Evolutionary conservation across 2,113 vertebrate genomes (phyloP), one percentile per base, ranked within the genome.

Genomic region (Python bivittatus): DNA sequence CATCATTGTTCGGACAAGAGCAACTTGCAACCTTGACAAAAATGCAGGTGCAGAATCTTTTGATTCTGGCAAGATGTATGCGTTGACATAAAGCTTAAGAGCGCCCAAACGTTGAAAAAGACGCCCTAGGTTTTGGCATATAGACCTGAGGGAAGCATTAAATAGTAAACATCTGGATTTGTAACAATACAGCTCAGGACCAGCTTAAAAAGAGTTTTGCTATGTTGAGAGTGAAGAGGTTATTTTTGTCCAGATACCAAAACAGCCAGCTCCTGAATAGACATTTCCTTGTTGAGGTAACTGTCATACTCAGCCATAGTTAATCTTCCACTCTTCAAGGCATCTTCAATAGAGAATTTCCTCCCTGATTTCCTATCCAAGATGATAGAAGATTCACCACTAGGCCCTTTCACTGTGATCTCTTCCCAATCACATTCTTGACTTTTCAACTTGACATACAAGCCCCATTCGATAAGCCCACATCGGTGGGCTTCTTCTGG

Each of bases 401-500:
- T 98, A 20, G 99, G 99, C 48, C 99, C 99, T 93, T 99, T 99
- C 60, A 99, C 97, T 0, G 98, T 97, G 95, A 99, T 99, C 97
- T 99, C 99, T 95, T 99, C 99, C 99, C 99, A 99, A 96, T 99
- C 99, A 0, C 99, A 99, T 95, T 99, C 99, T 95, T 99, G 99
- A 92, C 98, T 98, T 94, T 99, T 98, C 93, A 99, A 98, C 94
- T 99, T 99, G 95, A 99, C 98, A 17, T 98, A 99, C 97, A 99
- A 98, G 95, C 98, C 99, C 99, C 99, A 99, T 91, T 99, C 98
- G 3, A 99, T 99, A 95, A 99, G 97, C 29, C 99, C 98, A 0
- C 98, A 96, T 4, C 98, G 98, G n/a, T 98, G 99, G 60, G 99
- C 99, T 96, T 99, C 99, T 95, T 99, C 98, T 0, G 99, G 99